Evolutionary conservation across 1,140 invertebrate species (phyloP).

Genomic region (Metopolophium dirhodum): DNA sequence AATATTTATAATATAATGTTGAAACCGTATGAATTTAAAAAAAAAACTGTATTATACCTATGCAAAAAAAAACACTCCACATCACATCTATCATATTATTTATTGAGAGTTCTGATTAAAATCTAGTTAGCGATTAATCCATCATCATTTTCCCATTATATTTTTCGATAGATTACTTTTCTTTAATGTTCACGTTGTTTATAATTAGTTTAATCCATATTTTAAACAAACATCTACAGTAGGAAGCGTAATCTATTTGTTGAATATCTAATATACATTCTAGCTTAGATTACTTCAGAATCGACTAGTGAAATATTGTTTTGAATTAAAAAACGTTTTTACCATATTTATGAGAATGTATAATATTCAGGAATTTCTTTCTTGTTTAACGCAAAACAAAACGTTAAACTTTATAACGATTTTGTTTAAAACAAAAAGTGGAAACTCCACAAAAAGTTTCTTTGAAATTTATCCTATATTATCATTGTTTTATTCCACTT

Average conservation of each 20-base stretch:
- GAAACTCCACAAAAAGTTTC: not conserved
- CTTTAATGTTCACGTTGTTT: not conserved
- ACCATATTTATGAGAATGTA: not conserved
- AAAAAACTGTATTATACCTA: not conserved
- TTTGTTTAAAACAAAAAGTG: not conserved
- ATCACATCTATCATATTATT: no score
- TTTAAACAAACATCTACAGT: not conserved
- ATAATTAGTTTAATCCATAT: no score
- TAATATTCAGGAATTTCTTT: slow-evolving; percentile 7
- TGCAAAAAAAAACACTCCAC: not conserved
- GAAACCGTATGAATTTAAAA: no score
- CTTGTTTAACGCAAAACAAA: not conserved
- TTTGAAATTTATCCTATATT: not conserved
- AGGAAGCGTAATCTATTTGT: not conserved
- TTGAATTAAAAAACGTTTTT: not conserved
- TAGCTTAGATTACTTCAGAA: not conserved
- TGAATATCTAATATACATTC: not conserved
- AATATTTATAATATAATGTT: not conserved
- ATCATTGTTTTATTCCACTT: not conserved
- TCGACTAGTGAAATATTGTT: not conserved
- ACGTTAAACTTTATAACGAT: slow-evolving; percentile 12
- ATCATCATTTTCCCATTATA: not conserved
- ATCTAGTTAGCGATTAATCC: not conserved
- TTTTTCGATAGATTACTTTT: not conserved
- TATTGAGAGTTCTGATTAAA: no score